Base-by-base conservation (phyloP, 2,113 vertebrate genomes). In the Callocephalon fimbriatum region DNA sequence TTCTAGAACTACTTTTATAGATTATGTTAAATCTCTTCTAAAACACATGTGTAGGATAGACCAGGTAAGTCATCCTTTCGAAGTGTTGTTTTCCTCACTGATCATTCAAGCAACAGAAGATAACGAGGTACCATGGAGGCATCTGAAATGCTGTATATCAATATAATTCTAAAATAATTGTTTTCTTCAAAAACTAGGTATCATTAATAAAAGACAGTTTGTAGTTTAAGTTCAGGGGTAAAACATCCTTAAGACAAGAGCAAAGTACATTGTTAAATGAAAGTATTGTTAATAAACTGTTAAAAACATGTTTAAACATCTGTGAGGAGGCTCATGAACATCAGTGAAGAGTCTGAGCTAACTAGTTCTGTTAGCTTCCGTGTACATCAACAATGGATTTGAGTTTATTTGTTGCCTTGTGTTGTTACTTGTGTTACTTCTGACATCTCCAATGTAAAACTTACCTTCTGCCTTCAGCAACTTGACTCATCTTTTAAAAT, bases 291-390 rank as follows among this genome's bases (percentile, higher is more conserved):
- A 61, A 74, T 37, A 93, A 66, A 58, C 6, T 26, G 5, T 58
- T 48, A 22, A 42, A 70, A 77, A 61, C 15, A 9, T 32, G 1
- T 62, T 42, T 66, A 56, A 71, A 16, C 2, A 53, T 51, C n/a
- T 12, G 15, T 4, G 6, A 79, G 18, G 50, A 62, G 8, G 17
- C 6, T 82, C 20, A 42, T 58, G 12, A 86, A 38, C 0, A 3
- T 25, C 12, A 25, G 4, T 0, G 0, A 50, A 54, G 35, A 59
- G 6, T 20, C 48, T 1, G 0, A 66, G 29, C 38, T 53, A 48
- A 1, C 35, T 56, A 58, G 32, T 32, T 88, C 40, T 77, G 3
- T 70, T 79, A 47, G 21, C 72, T 77, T 66, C 31, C 35, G 21
- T 58, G 9, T 44, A 58, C 20, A 58, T 51, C 31, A 67, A 12